Conservation (phyloP, 2,797 vertebrate genomes). For the Melanotaenia nigrans region DNA sequence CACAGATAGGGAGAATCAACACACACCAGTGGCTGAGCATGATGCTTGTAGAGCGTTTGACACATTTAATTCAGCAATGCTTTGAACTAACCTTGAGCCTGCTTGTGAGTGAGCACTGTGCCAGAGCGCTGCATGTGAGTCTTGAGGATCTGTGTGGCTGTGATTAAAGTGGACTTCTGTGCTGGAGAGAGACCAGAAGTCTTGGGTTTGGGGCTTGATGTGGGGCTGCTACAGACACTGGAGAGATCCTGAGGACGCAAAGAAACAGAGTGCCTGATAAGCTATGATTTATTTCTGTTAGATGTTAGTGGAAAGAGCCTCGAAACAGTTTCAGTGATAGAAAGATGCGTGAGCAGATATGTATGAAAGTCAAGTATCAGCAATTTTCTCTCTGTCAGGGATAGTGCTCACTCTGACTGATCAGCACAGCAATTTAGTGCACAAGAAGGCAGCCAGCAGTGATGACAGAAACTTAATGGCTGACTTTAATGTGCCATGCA, state of each 20-base stretch:
- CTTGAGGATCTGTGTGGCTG: conserved; percentile 90
- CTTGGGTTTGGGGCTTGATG: conserved; percentile 96
- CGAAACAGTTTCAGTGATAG: not conserved
- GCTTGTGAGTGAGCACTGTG: conserved; percentile 89
- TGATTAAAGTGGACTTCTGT: conserved; percentile 90
- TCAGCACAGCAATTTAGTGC: too few relatives aligned
- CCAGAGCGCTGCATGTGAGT: conserved; percentile 91
- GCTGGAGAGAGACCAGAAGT: conserved; percentile 86
- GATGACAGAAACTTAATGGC: too few relatives aligned
- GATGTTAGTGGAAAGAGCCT: not conserved
- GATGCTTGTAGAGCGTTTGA: conserved; percentile 7
- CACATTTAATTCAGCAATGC: not conserved
- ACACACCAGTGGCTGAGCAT: not conserved
- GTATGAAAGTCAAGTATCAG: not conserved
- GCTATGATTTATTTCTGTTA: not conserved
- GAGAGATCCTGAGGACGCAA: conserved; percentile 88
- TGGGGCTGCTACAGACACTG: conserved; percentile 96
- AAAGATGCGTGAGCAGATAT: not conserved
- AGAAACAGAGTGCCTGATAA: conserved; percentile 2
- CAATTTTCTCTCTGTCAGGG: not conserved
- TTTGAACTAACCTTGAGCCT: conserved; percentile 89
- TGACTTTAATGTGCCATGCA: too few relatives aligned
- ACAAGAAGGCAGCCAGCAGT: too few relatives aligned
- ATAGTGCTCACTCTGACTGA: too few relatives aligned
- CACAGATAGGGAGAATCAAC: conserved; percentile 10